Conservation (phyloP, 2,797 vertebrate species). For the Pangasius macronema region DNA sequence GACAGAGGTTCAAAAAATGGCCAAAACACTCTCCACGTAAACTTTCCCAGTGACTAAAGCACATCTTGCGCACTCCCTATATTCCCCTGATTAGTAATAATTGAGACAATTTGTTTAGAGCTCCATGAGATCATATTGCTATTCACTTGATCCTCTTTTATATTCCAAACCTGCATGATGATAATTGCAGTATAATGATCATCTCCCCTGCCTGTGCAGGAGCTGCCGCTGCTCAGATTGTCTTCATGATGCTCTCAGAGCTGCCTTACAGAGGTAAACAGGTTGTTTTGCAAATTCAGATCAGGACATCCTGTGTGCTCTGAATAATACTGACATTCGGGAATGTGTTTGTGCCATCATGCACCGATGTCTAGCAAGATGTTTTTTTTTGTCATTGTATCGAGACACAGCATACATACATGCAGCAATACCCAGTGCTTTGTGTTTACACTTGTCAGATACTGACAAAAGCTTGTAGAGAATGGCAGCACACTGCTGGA, state of each 20-base stretch:
- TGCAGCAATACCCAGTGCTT: not conserved
- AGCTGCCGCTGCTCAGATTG: slow-evolving; percentile 37
- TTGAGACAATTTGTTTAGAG: slow-evolving; percentile 56
- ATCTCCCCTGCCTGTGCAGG: slow-evolving; percentile 44
- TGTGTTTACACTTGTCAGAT: slow-evolving; percentile 34
- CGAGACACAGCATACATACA: not conserved
- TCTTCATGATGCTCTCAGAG: slow-evolving; percentile 27
- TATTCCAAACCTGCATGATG: slow-evolving; percentile 58
- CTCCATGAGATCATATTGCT: slow-evolving; percentile 51
- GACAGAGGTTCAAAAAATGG: slow-evolving; percentile 37
- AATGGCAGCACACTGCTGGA: slow-evolving; percentile 33
- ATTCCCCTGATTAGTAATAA: slow-evolving; percentile 58
- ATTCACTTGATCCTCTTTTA: slow-evolving; percentile 55
- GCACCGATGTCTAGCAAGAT: not conserved
- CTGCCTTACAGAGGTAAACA: slow-evolving; percentile 44
- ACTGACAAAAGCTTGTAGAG: slow-evolving; percentile 33
- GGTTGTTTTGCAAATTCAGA: slow-evolving; percentile 50
- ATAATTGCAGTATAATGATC: slow-evolving; percentile 59
- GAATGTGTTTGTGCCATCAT: slow-evolving; percentile 16
- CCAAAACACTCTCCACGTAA: slow-evolving; percentile 50
- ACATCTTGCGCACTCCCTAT: slow-evolving; percentile 46
- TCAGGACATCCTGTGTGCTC: slow-evolving; percentile 15
- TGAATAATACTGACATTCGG: slow-evolving; percentile 14
- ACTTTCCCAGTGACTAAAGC: slow-evolving; percentile 53
- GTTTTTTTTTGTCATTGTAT: not conserved